Conservation (phyloP, 1,140 invertebrate species). For the Lutraria rhynchaena region DNA sequence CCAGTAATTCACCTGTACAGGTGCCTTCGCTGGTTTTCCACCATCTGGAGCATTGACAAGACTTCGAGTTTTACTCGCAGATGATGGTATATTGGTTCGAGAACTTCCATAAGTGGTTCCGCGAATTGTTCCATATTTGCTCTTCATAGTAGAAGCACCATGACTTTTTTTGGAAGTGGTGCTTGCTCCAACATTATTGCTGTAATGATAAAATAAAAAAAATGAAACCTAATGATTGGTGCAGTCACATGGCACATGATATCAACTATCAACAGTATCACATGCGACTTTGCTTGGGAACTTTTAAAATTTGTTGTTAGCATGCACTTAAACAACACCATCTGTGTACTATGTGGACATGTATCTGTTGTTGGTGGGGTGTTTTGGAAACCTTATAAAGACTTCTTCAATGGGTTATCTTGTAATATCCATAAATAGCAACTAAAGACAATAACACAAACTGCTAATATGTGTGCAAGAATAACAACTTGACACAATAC, state of each 20-base stretch:
- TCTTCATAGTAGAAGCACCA: slow-evolving; percentile 63
- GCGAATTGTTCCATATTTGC: slow-evolving; percentile 69
- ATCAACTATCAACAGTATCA: not conserved
- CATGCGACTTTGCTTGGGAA: not conserved
- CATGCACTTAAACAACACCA: no score
- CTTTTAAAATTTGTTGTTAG: not conserved
- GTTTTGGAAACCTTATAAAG: no score
- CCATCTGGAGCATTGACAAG: slow-evolving; percentile 50
- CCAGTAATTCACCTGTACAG: slow-evolving; percentile 73
- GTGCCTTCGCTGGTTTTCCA: slow-evolving; percentile 62
- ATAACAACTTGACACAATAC: no score
- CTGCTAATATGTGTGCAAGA: no score
- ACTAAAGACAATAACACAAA: no score
- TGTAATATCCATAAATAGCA: no score
- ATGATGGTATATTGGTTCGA: slow-evolving; percentile 65
- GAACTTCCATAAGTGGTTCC: slow-evolving; percentile 61
- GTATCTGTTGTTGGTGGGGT: no score
- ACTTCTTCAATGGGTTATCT: no score
- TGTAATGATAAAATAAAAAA: slow-evolving; percentile 9
- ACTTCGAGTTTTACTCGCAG: slow-evolving; percentile 62
- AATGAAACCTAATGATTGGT: not conserved
- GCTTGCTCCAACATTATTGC: slow-evolving; percentile 49
- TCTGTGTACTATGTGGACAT: no score
- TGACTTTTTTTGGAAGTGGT: slow-evolving; percentile 55
- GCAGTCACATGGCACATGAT: no score